Evolutionary conservation across 1,140 invertebrate genomes (phyloP).

Genomic region (Frieseomelitta varia): DNA sequence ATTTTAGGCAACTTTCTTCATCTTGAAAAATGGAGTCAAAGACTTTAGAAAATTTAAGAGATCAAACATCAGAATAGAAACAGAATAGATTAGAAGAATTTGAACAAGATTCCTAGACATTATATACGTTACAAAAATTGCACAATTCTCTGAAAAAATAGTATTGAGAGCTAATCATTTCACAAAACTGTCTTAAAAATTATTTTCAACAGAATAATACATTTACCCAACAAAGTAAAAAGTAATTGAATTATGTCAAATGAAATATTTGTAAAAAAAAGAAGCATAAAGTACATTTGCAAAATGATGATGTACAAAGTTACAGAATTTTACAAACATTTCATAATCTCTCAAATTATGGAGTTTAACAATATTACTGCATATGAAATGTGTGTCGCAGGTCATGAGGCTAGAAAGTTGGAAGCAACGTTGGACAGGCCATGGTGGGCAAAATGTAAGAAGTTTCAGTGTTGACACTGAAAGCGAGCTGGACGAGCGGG

Average conservation of each 20-base stretch:
- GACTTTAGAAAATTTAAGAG: neutral
- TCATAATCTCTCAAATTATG: too few species aligned
- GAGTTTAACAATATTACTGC: neutral
- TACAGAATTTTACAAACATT: neutral
- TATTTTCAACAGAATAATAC: neutral
- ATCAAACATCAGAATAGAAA: neutral
- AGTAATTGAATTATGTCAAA: neutral
- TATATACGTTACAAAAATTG: neutral
- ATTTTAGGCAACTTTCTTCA: neutral
- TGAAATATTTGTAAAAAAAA: neutral
- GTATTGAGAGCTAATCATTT: neutral
- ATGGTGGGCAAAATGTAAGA: constrained; percentile 69
- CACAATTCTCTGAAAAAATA: neutral
- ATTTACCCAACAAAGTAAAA: neutral
- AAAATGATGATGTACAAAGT: neutral
- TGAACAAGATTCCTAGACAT: too few species aligned
- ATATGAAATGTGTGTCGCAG: constrained; percentile 71
- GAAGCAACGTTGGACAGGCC: constrained; percentile 80
- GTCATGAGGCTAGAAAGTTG: constrained; percentile 86
- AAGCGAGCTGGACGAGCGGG: constrained; percentile 82
- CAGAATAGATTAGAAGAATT: neutral
- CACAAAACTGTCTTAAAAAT: neutral
- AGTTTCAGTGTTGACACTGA: constrained; percentile 82
- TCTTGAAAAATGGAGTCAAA: neutral
- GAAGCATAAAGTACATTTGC: neutral